Evolutionary conservation across 1,140 invertebrate species (phyloP).

Genomic region (Cataglyphis hispanica): DNA sequence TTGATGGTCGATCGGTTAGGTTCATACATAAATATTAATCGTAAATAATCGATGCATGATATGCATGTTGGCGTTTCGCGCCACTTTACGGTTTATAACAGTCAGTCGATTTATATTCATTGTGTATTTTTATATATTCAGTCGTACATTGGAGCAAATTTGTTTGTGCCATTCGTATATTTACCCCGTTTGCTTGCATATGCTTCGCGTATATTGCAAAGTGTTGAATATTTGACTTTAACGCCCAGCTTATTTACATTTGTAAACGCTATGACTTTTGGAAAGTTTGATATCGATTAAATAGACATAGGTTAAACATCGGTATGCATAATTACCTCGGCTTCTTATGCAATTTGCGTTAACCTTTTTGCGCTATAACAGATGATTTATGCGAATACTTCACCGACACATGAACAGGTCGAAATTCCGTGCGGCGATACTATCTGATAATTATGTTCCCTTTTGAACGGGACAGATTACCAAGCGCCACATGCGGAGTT

Average conservation of each 20-base stretch:
- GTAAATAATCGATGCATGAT: conserved; percentile 36
- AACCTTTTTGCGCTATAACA: background rate
- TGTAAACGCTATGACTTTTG: background rate
- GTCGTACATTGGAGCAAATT: conserved; percentile 20
- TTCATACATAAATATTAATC: background rate
- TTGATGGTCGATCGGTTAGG: background rate
- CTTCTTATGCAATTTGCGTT: background rate
- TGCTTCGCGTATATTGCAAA: conserved; percentile 24
- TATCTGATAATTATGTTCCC: conserved; percentile 54
- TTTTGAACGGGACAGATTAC: conserved; percentile 17
- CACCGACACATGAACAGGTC: background rate
- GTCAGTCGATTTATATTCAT: conserved; percentile 43
- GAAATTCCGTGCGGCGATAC: conserved; percentile 46
- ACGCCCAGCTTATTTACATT: conserved; percentile 20
- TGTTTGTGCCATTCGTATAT: conserved; percentile 8
- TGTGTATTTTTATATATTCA: conserved; percentile 22
- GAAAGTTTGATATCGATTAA: background rate
- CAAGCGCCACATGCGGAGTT: background rate
- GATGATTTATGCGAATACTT: conserved; percentile 46
- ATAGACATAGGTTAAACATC: conserved; percentile 1
- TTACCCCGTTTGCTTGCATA: background rate
- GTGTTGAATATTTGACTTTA: conserved; percentile 45
- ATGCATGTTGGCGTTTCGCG: background rate
- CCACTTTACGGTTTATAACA: conserved; percentile 19
- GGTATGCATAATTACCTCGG: background rate